Base-by-base conservation (phyloP, 2,888 invertebrate species). In the Agrenia bidenticulata region DNA sequence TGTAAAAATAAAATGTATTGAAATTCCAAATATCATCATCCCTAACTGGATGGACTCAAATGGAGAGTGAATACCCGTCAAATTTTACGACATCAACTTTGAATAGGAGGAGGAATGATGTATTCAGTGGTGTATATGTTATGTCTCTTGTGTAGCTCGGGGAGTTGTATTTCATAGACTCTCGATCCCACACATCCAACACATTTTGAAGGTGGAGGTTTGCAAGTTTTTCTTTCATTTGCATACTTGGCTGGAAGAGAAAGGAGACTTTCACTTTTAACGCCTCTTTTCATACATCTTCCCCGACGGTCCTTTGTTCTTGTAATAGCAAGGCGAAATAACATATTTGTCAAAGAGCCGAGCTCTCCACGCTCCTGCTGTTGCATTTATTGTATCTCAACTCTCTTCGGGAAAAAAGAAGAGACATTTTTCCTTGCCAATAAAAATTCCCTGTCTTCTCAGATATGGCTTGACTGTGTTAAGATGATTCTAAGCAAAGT, bases 201-300 rank as follows among this genome's bases (percentile, higher is more conserved):
- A 11, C 32, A 32, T 32, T 32, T 4, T 32, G 32, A 32, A 32
- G 32, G 32, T 32, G 11, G 32, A 11, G 32, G 4, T 11, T 32
- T 45, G 45, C 5, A 55, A 55, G 32, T 27, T 55, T 55, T 55
- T 26, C 32, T 55, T 26, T 15, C n/a, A 55, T 55, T 55, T 55
- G 55, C 55, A 27, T 55, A 55, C 27, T 55, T 51, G 26, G 45
- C 19, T 45, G 55, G 19, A 17, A 26, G 13, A 27, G 32, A 15
- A 51, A 15, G 24, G 32, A 55, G 32, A 26, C n/a, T 55, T 55
- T 55, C 55, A 55, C 55, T 55, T 55, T 27, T 55, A 32, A 55
- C 55, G 32, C 55, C 55, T 55, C 55, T 27, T n/a, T 51, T 17
- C 45, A 45, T 45, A 45, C 45, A 19, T 45, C 45, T 45, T 45